These are phyloP conservation scores for Lysandra bellargus DNA, from an alignment of 2,888 invertebrate genomes.

Conservation along the genomic window DNA sequence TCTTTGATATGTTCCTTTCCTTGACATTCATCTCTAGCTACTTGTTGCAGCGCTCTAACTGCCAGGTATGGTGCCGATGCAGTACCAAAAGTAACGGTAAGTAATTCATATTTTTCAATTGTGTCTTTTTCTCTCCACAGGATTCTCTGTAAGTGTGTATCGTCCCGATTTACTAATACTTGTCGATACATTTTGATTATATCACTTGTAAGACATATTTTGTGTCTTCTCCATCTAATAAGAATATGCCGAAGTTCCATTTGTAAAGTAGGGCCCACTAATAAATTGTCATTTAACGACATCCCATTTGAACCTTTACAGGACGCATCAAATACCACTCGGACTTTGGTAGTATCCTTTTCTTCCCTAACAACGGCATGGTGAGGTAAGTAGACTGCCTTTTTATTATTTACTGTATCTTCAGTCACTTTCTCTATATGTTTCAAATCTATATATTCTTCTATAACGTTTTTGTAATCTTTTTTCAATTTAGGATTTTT, in stretches of 20 bases:
- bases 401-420: conserved; percentile 31
- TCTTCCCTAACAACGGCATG: conserved; percentile 44
- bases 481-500: conserved; percentile 36
- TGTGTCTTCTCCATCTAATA: neutral
- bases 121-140: too few species aligned
- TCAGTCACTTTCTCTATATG: conserved; percentile 39
- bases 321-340: conserved; percentile 40
- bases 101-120: too few species aligned
- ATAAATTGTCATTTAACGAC: conserved; percentile 39
- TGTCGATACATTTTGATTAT: conserved; percentile 29
- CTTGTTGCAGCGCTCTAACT: conserved; percentile 15
- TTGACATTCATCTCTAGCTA: neutral
- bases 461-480: conserved; percentile 40
- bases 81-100: neutral
- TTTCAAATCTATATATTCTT: conserved; percentile 28
- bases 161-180: neutral
- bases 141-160: too few species aligned
- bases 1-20: neutral
- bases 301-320: neutral
- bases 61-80: conserved; percentile 9
- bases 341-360: conserved; percentile 37
- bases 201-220: conserved; percentile 34
- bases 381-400: conserved; percentile 44
- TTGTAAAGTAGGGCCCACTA: conserved; percentile 40
- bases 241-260: conserved; percentile 33